Percentiles rank a stretch among this genome's conserved stretches.
These are phyloP conservation scores for Spodoptera litura DNA, from an alignment of 1,140 invertebrate genomes.

Conservation along the genomic window DNA sequence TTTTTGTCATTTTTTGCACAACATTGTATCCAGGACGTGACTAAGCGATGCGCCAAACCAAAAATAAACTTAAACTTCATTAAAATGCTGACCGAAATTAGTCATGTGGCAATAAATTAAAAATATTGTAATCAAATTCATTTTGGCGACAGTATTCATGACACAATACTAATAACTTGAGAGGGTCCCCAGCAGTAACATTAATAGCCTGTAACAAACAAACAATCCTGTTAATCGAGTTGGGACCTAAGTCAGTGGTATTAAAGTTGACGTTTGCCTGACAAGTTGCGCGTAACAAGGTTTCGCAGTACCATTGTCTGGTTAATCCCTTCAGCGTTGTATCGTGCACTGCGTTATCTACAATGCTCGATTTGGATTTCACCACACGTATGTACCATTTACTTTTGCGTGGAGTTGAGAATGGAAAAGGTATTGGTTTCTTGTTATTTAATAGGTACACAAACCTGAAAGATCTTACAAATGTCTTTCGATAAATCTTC, in stretches of 20 bases:
- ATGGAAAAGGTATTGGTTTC: slow-evolving; percentile 14
- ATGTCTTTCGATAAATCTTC: too few species aligned
- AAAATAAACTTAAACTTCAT: neutral
- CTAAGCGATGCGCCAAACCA: neutral
- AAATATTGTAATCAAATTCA: slow-evolving; percentile 17
- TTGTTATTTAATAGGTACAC: slow-evolving; percentile 6
- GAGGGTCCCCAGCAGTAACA: slow-evolving; percentile 28
- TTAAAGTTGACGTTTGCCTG: slow-evolving; percentile 7
- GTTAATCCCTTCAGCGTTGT: slow-evolving; percentile 32
- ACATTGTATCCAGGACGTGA: neutral
- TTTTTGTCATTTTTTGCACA: neutral
- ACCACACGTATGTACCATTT: slow-evolving; percentile 18
- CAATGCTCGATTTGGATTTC: slow-evolving; percentile 3
- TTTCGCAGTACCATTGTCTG: slow-evolving; percentile 42
- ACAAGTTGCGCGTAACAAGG: slow-evolving; percentile 13
- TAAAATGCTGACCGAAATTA: neutral
- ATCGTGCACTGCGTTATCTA: slow-evolving; percentile 43
- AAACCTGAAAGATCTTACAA: too few species aligned
- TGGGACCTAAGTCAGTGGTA: neutral
- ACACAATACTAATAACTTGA: slow-evolving; percentile 36
- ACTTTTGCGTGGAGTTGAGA: slow-evolving; percentile 27
- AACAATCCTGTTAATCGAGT: neutral
- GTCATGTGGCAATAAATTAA: neutral
- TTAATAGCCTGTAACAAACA: slow-evolving; percentile 37
- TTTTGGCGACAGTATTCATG: slow-evolving; percentile 32